Evolutionary conservation across 2,888 invertebrate genomes (phyloP).

Genomic region (Drosophila rubida): DNA sequence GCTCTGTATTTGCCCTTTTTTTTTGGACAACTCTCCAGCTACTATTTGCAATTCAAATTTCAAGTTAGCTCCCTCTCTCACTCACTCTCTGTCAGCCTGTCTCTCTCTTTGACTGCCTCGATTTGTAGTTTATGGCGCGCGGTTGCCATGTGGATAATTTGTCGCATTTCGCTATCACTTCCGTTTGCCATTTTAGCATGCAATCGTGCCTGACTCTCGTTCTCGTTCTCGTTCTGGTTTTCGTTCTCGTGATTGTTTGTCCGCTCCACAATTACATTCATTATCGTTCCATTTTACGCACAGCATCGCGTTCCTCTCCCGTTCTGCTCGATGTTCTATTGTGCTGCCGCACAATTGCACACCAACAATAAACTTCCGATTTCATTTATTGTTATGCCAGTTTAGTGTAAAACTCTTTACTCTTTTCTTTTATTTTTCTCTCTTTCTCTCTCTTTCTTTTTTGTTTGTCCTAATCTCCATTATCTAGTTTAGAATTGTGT

Average conservation of each 20-base stretch:
- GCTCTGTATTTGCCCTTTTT: constrained; percentile 42
- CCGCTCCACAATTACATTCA: constrained; percentile 46
- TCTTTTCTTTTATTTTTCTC: too few relatives aligned
- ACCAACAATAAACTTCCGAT: constrained; percentile 70
- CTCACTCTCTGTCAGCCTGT: too few relatives aligned
- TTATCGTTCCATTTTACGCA: constrained; percentile 34
- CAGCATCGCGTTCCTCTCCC: neutral
- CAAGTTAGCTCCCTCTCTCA: neutral
- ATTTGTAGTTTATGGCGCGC: constrained; percentile 41
- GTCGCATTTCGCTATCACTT: constrained; percentile 56
- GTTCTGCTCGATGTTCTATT: constrained; percentile 1
- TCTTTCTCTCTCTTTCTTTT: too few relatives aligned
- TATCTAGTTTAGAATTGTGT: neutral
- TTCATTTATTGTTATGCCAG: constrained; percentile 48
- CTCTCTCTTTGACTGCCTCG: too few relatives aligned
- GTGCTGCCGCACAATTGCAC: constrained; percentile 44
- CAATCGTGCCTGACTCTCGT: constrained; percentile 35
- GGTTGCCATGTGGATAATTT: constrained; percentile 48
- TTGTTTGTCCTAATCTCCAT: neutral
- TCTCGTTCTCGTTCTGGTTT: constrained; percentile 13
- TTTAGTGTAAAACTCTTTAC: constrained; percentile 13
- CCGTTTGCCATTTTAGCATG: constrained; percentile 64
- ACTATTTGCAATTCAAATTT: constrained; percentile 40
- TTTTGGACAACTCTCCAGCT: constrained; percentile 30
- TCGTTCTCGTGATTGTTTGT: constrained; percentile 18